Conservation (phyloP, 2,888 invertebrate genomes). For the Thera obeliscata region DNA sequence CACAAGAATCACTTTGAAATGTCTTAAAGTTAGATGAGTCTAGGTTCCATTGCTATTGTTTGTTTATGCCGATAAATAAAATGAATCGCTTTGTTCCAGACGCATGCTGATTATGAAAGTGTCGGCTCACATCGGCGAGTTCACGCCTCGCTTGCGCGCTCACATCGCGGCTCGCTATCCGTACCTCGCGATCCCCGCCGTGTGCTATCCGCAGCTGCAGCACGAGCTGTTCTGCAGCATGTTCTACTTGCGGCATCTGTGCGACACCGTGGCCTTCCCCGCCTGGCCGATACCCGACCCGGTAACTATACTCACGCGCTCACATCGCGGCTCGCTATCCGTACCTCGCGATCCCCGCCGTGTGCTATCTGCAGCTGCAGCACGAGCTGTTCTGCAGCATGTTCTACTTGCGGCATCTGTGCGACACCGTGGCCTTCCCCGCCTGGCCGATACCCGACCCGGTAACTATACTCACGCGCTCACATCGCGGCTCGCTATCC, state of each 20-base stretch:
- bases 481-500: slow-evolving; percentile 99
- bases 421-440: slow-evolving; percentile 95
- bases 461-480: slow-evolving; percentile 77
- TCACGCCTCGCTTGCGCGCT: slow-evolving; percentile 95
- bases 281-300: slow-evolving; percentile 94
- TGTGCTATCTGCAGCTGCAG: slow-evolving; percentile 96
- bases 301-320: slow-evolving; percentile 77
- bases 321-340: slow-evolving; percentile 98
- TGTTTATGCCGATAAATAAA: too few relatives aligned
- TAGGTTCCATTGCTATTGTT: too few relatives aligned
- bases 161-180: slow-evolving; percentile 98
- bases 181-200: slow-evolving; percentile 96
- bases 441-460: slow-evolving; percentile 94
- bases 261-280: slow-evolving; percentile 95
- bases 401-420: slow-evolving; percentile 98
- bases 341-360: slow-evolving; percentile 96
- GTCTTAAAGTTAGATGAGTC: too few relatives aligned
- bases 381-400: slow-evolving; percentile 99
- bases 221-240: slow-evolving; percentile 99
- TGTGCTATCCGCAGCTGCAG: slow-evolving; percentile 96
- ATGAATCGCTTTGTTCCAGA: slow-evolving; percentile 61
- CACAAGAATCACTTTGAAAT: too few relatives aligned
- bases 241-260: slow-evolving; percentile 98
- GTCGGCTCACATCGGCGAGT: slow-evolving; percentile 98
- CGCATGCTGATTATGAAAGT: slow-evolving; percentile 98